Base-by-base conservation (phyloP, 1,140 invertebrate genomes). In the Heliconius hewitsoni region DNA sequence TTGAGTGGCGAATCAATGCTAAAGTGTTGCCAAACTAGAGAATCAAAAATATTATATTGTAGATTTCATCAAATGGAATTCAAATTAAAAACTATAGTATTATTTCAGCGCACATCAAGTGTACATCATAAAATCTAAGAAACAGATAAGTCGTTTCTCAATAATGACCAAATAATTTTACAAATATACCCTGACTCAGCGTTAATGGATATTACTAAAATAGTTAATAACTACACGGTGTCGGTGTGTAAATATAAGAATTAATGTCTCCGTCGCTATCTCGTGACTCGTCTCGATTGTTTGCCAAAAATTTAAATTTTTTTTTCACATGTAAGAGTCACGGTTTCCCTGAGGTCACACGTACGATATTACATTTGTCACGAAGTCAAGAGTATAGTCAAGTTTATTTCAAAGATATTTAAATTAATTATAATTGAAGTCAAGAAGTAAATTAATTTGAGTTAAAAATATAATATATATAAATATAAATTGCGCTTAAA, bases 241-340 rank as follows among this genome's bases (percentile, higher is more conserved):
- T 79, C 19, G 19, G 23, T 27, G 57, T 79, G 46, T 42, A 42
- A 71, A 50, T 73, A 23, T 72, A 52, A 80, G 37, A 76, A 79
- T 76, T 78, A 30, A 55, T 66, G 71, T 82, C 77, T 78, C 77
- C 55, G 77, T 78, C 83, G 77, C 60, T 23, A 76, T 85, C 86
- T 81, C 86, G 87, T 90, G 87, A 89, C 85, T 84, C 74, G 85
- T 84, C 83, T 83, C 78, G 81, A 73, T 72, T 60, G 70, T 86
- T 82, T 91, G 90, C 90, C 90, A 90, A 89, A 83, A 80, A 85
- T 85, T 84, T 81, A 50, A 81, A 78, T 83, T 79, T 82, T 50
- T 78, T 16, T 52, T 80, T 78, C 42, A 76, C 42, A 77, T 71
- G 42, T 52, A 18, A 78, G n/a, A 76, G 50, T 71, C 77, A 74